Evolutionary conservation across 1,140 invertebrate genomes (phyloP).

Genomic region (Papilio aristodemus): DNA sequence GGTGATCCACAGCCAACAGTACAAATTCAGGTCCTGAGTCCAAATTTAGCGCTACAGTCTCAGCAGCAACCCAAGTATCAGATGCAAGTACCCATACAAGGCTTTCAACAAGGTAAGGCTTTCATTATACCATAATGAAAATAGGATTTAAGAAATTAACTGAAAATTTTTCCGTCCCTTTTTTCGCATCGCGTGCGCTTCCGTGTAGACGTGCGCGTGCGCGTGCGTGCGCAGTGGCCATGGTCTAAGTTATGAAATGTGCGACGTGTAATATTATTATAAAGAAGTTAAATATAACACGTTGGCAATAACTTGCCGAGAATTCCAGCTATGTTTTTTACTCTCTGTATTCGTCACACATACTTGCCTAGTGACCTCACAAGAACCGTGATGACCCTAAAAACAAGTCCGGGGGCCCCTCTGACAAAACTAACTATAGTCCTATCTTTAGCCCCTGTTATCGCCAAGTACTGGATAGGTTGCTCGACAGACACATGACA

Average conservation of each 20-base stretch:
- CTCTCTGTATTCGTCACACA: constrained; percentile 32
- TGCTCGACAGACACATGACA: too few relatives aligned
- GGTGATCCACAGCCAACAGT: constrained; percentile 87
- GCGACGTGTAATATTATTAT: too few relatives aligned
- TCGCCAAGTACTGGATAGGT: constrained; percentile 35
- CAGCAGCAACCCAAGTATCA: constrained; percentile 86
- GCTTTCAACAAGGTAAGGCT: constrained; percentile 79
- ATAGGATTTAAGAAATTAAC: too few relatives aligned
- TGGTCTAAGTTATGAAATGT: too few relatives aligned
- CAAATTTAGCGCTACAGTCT: constrained; percentile 78
- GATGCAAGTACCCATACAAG: constrained; percentile 85
- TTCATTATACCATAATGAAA: too few relatives aligned
- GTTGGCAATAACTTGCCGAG: constrained; percentile 34
- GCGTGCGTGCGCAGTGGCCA: too few relatives aligned
- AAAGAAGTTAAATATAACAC: too few relatives aligned
- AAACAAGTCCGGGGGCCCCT: constrained; percentile 33
- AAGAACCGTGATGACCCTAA: constrained; percentile 30
- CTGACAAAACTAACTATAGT: constrained; percentile 34
- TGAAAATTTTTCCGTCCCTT: too few relatives aligned
- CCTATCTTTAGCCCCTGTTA: constrained; percentile 33
- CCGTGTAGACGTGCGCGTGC: too few relatives aligned
- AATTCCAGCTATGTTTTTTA: constrained; percentile 33
- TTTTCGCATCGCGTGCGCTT: too few relatives aligned
- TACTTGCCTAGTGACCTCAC: constrained; percentile 33
- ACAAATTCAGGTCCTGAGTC: constrained; percentile 88